Conservation (phyloP, 2,888 invertebrate species). For the Mellilla xanthometata region DNA sequence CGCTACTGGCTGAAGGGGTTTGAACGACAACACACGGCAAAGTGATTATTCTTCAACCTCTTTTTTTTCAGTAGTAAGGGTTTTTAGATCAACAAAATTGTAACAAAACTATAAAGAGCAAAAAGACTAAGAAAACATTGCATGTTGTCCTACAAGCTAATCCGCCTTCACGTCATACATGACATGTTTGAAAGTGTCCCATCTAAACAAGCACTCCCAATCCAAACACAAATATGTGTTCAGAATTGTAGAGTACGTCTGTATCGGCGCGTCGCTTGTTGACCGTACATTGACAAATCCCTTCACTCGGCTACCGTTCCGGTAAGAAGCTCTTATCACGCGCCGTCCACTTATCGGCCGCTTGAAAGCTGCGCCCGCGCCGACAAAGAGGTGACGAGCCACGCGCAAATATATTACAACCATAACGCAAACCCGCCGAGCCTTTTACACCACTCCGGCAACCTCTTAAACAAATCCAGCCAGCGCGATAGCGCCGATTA, state of each 20-base stretch:
- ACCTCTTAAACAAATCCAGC: constrained; percentile 15
- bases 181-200: constrained; percentile 16
- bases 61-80: too few relatives aligned
- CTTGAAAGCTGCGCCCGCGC: constrained; percentile 62
- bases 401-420: constrained; percentile 52
- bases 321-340: constrained; percentile 59
- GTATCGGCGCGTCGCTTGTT: constrained; percentile 43
- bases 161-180: constrained; percentile 3
- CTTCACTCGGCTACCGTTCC: constrained; percentile 71
- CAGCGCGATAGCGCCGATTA: constrained; percentile 22
- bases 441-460: constrained; percentile 35
- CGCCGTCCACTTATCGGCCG: constrained; percentile 64
- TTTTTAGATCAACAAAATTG: neutral
- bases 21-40: too few relatives aligned
- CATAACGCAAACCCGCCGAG: constrained; percentile 23
- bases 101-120: neutral
- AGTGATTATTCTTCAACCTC: too few relatives aligned
- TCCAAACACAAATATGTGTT: constrained; percentile 26
- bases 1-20: too few relatives aligned
- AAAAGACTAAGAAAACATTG: constrained; percentile 1
- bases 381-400: constrained; percentile 76
- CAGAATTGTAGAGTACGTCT: constrained; percentile 9
- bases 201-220: constrained; percentile 24
- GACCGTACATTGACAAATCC: constrained; percentile 76
- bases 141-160: constrained; percentile 6